Conservation (phyloP, 1,140 invertebrate genomes). For the Drosophila nebulosa region DNA sequence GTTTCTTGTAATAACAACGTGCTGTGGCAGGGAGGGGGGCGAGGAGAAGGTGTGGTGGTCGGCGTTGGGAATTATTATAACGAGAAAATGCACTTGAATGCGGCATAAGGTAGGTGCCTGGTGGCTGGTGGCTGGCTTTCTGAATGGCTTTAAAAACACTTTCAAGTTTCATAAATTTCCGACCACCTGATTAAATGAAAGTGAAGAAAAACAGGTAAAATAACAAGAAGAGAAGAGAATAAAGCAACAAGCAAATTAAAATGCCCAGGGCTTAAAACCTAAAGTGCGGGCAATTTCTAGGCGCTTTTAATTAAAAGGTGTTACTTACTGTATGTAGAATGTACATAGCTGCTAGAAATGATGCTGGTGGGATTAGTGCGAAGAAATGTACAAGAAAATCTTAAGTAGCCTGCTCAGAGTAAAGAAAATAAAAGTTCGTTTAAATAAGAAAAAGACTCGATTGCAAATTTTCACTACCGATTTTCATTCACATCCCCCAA, state of each 20-base stretch:
- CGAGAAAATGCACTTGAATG: slow-evolving; percentile 65
- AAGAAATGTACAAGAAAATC: background rate
- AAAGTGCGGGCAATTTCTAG: background rate
- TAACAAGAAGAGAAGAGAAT: background rate
- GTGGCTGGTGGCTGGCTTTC: slow-evolving; percentile 59
- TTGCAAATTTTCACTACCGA: slow-evolving; percentile 19
- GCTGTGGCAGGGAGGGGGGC: too few species aligned
- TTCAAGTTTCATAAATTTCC: slow-evolving; percentile 29
- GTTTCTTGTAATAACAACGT: slow-evolving; percentile 50
- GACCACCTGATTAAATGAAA: background rate
- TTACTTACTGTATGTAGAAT: background rate
- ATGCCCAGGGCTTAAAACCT: background rate
- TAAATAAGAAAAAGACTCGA: too few species aligned
- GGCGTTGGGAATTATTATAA: slow-evolving; percentile 48
- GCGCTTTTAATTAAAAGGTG: background rate
- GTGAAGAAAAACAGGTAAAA: background rate
- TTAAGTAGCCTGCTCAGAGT: background rate
- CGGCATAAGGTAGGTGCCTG: slow-evolving; percentile 3
- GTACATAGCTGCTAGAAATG: background rate
- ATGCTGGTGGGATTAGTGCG: background rate
- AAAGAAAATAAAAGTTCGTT: background rate
- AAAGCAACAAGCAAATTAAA: background rate
- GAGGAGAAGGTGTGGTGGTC: too few species aligned
- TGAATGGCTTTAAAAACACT: slow-evolving; percentile 57
- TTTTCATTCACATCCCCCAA: slow-evolving; percentile 15